Evolutionary conservation across 2,113 vertebrate genomes (phyloP).

Genomic region (Passer montanus): DNA sequence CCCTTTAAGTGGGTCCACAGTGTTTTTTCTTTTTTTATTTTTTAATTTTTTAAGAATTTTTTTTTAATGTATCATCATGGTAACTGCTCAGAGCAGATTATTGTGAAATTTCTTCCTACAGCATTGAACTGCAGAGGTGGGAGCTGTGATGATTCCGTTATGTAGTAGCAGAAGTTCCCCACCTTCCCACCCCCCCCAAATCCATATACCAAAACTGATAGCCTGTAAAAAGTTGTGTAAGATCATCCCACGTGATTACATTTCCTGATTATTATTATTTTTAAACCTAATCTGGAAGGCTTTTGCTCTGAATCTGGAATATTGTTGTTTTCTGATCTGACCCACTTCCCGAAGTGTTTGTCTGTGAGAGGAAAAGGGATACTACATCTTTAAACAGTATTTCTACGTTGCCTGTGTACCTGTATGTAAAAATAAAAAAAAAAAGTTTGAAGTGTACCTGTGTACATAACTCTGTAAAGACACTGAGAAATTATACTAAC

Average conservation of each 20-base stretch:
- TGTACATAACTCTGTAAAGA: constrained; percentile 99
- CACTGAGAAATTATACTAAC: constrained; percentile 99
- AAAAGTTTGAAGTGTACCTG: constrained; percentile 86
- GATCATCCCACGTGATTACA: background rate
- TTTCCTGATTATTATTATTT: background rate
- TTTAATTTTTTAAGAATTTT: background rate
- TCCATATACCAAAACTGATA: background rate
- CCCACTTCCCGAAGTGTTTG: constrained; percentile 31
- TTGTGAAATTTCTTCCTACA: background rate
- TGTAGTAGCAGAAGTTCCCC: background rate
- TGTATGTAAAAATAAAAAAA: constrained; percentile 82
- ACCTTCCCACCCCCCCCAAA: background rate
- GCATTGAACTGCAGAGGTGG: constrained; percentile 47
- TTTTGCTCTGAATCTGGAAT: background rate
- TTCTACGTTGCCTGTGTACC: constrained; percentile 87
- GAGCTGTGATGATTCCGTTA: constrained; percentile 55
- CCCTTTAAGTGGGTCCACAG: constrained; percentile 60
- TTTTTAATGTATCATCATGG: background rate
- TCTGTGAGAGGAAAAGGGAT: constrained; percentile 64
- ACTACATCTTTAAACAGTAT: constrained; percentile 82
- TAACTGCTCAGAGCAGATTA: constrained; percentile 45
- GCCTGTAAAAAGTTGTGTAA: background rate
- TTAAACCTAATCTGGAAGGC: background rate
- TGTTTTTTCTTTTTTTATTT: background rate
- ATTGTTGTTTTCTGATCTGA: constrained; percentile 44